phyloP scores from a whole-genome alignment of 1,140 invertebrate species.

The Dendrolimus punctatus region DNA sequence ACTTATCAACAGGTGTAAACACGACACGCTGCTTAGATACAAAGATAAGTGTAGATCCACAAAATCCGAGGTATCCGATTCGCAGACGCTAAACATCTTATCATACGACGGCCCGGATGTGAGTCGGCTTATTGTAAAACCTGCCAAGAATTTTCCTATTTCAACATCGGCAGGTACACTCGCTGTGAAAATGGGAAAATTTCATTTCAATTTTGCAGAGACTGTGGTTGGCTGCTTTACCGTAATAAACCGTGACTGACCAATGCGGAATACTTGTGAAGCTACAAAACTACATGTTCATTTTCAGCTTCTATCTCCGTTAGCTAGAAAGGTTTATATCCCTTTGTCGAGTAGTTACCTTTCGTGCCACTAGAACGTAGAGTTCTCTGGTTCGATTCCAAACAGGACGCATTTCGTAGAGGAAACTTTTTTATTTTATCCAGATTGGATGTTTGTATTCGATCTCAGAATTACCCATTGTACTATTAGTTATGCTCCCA shows the following conservation, averaged over 20 bases:
- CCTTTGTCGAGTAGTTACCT: no score
- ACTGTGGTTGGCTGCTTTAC: constrained; percentile 15
- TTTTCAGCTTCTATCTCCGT: no score
- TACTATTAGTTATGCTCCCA: no score
- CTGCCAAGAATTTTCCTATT: constrained; percentile 39
- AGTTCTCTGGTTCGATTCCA: no score
- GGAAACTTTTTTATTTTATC: no score
- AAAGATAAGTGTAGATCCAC: constrained; percentile 15
- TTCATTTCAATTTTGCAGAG: constrained; percentile 38
- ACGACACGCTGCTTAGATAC: constrained; percentile 4
- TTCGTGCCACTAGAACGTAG: no score
- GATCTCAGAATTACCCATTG: no score
- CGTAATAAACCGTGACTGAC: constrained; percentile 14
- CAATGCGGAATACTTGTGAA: not conserved
- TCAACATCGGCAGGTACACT: constrained; percentile 36
- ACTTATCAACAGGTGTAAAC: not conserved
- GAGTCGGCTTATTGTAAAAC: constrained; percentile 44
- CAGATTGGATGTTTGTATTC: no score
- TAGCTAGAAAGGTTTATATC: no score
- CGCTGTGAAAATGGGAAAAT: constrained; percentile 31
- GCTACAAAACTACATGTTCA: no score
- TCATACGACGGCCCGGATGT: constrained; percentile 24
- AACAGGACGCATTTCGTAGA: no score
- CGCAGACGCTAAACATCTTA: constrained; percentile 24
- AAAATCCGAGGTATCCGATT: constrained; percentile 19